Evolutionary conservation across 2,113 vertebrate genomes (phyloP), one percentile per base, ranked within the genome.

Genomic region (Zosterops japonicus): DNA sequence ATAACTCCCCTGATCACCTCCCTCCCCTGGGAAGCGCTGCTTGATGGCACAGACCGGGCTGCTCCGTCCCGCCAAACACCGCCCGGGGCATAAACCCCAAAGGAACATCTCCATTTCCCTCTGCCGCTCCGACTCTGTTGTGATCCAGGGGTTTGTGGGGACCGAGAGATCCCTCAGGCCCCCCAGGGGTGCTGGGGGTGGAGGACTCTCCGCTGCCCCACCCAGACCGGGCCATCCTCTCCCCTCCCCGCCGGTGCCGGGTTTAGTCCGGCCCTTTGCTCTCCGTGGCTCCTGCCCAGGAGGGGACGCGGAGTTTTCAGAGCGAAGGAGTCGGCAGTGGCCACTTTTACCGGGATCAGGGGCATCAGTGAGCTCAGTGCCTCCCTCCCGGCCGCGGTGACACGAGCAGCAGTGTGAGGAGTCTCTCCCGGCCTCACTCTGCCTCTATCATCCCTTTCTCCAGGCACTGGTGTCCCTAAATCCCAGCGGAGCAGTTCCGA

Each of bases 391-490:
- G 39, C n/a, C 11, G 65, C 20, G 9, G n/a, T 4, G 20, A 27
- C 83, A 79, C 23, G 25, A 52, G 36, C 22, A 64, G 22, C 50
- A 3, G 10, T 12, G 31, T 11, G 12, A 47, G 4, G 19, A 64
- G 23, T 7, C 15, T 10, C 35, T 41, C 4, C 0, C 0, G 2
- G 39, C 70, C 86, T 83, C 64, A 4, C 50, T 39, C 68, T 53
- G 55, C 39, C 0, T 0, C 11, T 52, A 0, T 13, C 72, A 28
- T 29, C 57, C n/a, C 9, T 20, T 74, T 16, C 14, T 39, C 10
- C 83, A 83, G 29, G 11, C 36, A 1, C 53, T 1, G 28, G 41
- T 14, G 3, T 60, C 46, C 36, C 50, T 12, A 21, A 57, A 80
- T n/a, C 63, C 39, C 44, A 44, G 36, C 41, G 9, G 47, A 79